A percentile compares a stretch with the other conserved stretches of the same genome.
phyloP scores from a whole-genome alignment of 53 echinoderm and acorn worm genomes.

The Crossaster papposus region DNA sequence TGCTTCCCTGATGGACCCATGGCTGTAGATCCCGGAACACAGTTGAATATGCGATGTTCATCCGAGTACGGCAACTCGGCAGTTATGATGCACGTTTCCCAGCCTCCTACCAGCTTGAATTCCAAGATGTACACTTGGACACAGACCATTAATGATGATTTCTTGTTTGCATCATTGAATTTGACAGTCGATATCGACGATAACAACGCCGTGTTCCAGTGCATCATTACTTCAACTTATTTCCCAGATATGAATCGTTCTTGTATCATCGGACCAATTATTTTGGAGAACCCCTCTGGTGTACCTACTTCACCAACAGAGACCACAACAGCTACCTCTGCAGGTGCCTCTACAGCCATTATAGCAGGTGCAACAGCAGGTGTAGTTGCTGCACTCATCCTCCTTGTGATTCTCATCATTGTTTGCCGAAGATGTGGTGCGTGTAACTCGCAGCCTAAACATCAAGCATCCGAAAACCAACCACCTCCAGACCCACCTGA shows the following conservation, averaged over 20 bases:
- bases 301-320: too few species aligned
- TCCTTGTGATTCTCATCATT: neutral
- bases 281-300: too few species aligned
- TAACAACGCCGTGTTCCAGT: neutral
- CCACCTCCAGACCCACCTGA: neutral
- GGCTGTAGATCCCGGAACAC: constrained; percentile 18
- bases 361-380: constrained; percentile 28
- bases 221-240: too few species aligned
- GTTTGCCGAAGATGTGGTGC: constrained; percentile 3
- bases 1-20: constrained; percentile 54
- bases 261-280: too few species aligned
- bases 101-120: neutral
- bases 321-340: too few species aligned
- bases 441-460: neutral
- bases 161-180: neutral
- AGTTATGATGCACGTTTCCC: neutral
- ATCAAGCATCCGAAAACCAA: too few species aligned
- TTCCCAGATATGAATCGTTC: too few species aligned
- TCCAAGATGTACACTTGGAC: neutral
- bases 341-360: neutral
- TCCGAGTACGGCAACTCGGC: neutral
- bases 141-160: neutral
- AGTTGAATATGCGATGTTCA: constrained; percentile 4
- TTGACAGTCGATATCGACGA: constrained; percentile 15
- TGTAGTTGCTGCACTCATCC: constrained; percentile 14